Evolutionary conservation across 2,113 vertebrate species (phyloP).

Genomic region (Nothocercus julius): DNA sequence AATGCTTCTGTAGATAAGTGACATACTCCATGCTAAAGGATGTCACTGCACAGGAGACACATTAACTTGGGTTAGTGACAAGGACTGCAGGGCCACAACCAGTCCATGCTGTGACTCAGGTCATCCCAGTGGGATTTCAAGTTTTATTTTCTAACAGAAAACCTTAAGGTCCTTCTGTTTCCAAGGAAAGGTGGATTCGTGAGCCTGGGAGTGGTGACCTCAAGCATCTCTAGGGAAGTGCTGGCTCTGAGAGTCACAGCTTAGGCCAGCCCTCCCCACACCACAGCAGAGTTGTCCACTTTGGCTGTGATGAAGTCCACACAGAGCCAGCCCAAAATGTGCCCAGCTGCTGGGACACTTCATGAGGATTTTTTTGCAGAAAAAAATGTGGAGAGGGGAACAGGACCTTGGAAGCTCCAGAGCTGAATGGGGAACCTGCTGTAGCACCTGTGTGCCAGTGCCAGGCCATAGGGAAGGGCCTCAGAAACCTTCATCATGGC

Average conservation of each 20-base stretch:
- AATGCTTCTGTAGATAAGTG: neutral
- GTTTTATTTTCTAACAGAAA: neutral
- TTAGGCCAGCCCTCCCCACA: neutral
- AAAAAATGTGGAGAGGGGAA: neutral
- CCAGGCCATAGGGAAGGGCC: neutral
- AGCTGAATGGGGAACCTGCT: fast-evolving
- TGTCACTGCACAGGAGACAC: neutral
- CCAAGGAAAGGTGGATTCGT: neutral
- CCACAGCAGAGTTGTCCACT: too few species aligned
- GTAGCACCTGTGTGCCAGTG: neutral
- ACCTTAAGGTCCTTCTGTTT: neutral
- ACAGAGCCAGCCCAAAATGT: neutral
- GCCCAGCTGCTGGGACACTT: neutral
- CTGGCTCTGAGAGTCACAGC: neutral
- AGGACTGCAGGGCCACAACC: neutral
- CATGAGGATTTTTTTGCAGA: neutral
- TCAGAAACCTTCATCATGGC: neutral
- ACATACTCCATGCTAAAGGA: neutral
- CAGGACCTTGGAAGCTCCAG: neutral
- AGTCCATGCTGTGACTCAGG: neutral
- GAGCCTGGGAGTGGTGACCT: neutral
- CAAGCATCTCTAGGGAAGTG: neutral
- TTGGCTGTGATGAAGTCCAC: neutral
- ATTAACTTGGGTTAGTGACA: neutral
- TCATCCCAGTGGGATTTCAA: neutral